A percentile compares a stretch with the other conserved stretches of the same genome.
Evolutionary conservation across 2,888 invertebrate genomes (phyloP).

Genomic region (Cephus pulcher): DNA sequence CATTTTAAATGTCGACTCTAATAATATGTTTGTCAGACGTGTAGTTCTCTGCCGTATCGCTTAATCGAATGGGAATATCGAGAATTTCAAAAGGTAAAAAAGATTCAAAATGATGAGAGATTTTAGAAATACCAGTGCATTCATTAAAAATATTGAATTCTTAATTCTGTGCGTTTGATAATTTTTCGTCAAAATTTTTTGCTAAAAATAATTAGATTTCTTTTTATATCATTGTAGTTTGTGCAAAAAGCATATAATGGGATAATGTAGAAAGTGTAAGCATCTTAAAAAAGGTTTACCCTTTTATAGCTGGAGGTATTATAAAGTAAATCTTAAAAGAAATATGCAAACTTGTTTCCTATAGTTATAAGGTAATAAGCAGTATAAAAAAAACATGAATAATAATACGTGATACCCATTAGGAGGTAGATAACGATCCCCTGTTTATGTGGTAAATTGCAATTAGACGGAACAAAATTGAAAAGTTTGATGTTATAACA

Average conservation of each 20-base stretch:
- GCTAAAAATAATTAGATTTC: not conserved
- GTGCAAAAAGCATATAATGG: not conserved
- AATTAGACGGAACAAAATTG: not conserved
- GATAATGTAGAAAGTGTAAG: not conserved
- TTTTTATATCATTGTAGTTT: not conserved
- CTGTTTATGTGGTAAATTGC: not conserved
- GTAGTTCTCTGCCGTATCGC: not conserved
- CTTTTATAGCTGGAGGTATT: not conserved
- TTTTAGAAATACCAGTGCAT: not conserved
- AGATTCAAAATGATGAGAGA: not conserved
- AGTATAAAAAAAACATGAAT: not conserved
- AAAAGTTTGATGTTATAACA: not conserved
- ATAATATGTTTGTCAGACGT: not conserved
- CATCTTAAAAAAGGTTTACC: not conserved
- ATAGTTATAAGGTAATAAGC: not conserved
- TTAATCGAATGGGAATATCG: not conserved
- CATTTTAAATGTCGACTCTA: not conserved
- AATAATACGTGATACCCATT: not conserved
- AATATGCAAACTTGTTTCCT: not conserved
- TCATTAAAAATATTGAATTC: not conserved
- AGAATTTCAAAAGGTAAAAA: not conserved
- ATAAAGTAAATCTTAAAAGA: not conserved
- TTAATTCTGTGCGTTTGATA: not conserved
- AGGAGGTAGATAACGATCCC: not conserved
- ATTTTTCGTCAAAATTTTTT: not conserved